phyloP scores from a whole-genome alignment of 2,113 vertebrate genomes.

The Dasypus novemcinctus region DNA sequence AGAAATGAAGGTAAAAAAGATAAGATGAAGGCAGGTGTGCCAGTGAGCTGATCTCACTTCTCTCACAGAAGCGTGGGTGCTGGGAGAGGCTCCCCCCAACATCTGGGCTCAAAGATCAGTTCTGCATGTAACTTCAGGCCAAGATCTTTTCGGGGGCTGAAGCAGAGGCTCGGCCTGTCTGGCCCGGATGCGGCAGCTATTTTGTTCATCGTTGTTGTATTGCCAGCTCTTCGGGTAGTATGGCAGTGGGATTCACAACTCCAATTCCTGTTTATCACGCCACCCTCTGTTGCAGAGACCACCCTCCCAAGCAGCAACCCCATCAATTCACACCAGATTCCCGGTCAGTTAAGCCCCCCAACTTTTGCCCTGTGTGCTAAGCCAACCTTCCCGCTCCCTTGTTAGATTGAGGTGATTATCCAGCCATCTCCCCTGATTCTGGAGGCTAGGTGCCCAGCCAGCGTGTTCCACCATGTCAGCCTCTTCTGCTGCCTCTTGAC shows the following conservation, averaged over 20 bases:
- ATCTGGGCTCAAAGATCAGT: not conserved
- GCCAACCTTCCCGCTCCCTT: not conserved
- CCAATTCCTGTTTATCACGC: not conserved
- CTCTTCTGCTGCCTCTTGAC: not conserved
- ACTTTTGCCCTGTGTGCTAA: not conserved
- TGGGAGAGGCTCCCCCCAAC: not conserved
- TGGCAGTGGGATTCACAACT: not conserved
- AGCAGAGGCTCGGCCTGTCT: not conserved
- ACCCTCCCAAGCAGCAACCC: no score
- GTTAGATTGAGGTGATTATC: not conserved
- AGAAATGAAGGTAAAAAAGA: not conserved
- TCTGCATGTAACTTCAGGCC: not conserved
- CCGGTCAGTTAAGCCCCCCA: not conserved
- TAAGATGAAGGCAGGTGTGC: not conserved
- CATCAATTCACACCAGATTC: not conserved
- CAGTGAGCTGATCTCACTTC: not conserved
- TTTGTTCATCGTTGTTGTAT: not conserved
- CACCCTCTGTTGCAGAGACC: not conserved
- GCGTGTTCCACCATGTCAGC: not conserved
- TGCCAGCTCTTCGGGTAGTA: not conserved
- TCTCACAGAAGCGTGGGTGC: not conserved
- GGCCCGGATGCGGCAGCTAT: not conserved
- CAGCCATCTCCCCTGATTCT: not conserved
- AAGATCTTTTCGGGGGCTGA: not conserved
- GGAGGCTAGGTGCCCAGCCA: not conserved